Evolutionary conservation across 2,888 invertebrate species (phyloP), one percentile per base, ranked within the genome.

Genomic region (Matsumyia berberina): DNA sequence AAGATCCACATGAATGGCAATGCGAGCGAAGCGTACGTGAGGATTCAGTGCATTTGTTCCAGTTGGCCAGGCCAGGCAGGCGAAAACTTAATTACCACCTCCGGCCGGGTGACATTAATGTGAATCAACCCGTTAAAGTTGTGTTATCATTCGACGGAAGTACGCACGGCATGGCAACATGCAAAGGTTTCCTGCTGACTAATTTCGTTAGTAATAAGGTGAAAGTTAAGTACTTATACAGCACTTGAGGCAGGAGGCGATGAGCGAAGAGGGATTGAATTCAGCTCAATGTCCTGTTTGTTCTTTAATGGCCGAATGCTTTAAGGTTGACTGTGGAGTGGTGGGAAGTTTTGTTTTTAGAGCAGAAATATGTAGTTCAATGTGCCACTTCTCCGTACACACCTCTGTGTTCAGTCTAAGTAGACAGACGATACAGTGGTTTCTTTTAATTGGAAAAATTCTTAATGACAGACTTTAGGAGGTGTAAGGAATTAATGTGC

Each of bases 181-280:
- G 66, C 49, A 66, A 51, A 58, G 76, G 57, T 67, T 42, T 76
- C 39, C 39, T 57, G 66, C 57, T 76, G 58, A 76, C 74, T 76
- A 51, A 76, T 67, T 66, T 46, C 24, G 24, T 49, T 49, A 8
- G 9, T 12, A 51, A 42, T 29, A 39, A 31, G 12, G 60, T 42
- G 17, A 31, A 44, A 31, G 44, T 44, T 19, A 39, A 39, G 58
- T 58, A 37, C 17, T 9, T 12, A n/a, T n/a, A 11, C 5, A 11
- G 24, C 24, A 24, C 24, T 24, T 3, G 11, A 24, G 9, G 55
- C 4, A 24, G 24, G 24, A 42, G 58, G 8, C 17, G 39, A 31
- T 60, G 60, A 15, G 19, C 17, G 9, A 46, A 11, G 24, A 4
- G 24, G 24, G 24, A 24, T 1, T 1, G 24, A 24, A 24, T 24